Conservation (phyloP, 2,113 vertebrate genomes). For the Gymnogyps californianus region DNA sequence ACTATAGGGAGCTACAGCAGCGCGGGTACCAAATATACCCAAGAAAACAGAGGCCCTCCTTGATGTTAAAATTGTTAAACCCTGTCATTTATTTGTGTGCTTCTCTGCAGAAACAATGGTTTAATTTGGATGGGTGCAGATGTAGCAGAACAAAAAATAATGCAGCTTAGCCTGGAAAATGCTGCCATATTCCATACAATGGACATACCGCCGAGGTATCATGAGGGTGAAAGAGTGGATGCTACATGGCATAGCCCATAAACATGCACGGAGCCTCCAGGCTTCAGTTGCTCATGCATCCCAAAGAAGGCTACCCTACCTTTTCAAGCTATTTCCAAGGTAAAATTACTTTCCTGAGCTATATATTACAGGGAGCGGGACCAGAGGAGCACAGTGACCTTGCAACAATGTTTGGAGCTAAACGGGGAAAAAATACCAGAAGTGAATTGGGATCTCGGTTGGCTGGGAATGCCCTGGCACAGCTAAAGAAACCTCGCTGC, state of each 20-base stretch:
- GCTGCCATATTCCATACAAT: background rate
- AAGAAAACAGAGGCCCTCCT: background rate
- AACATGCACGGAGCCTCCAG: background rate
- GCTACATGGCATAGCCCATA: background rate
- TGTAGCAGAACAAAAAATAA: background rate
- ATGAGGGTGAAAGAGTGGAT: no score
- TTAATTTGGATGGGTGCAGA: background rate
- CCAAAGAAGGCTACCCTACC: background rate
- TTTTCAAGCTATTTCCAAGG: background rate
- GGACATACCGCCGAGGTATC: accelerated
- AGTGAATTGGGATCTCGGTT: accelerated
- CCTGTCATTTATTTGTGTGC: background rate
- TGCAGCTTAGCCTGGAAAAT: background rate
- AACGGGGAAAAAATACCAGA: background rate
- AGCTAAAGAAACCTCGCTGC: background rate
- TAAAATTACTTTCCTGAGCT: background rate
- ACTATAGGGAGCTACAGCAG: background rate
- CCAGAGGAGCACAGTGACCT: background rate
- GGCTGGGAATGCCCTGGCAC: accelerated
- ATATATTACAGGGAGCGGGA: background rate
- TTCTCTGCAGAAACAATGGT: background rate
- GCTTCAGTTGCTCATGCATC: background rate
- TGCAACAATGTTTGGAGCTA: background rate
- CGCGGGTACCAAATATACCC: accelerated
- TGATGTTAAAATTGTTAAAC: background rate